Percentiles rank a stretch among this genome's conserved stretches.
These are phyloP conservation scores for Lithophane socia DNA, from an alignment of 2,888 invertebrate genomes.

Conservation along the genomic window DNA sequence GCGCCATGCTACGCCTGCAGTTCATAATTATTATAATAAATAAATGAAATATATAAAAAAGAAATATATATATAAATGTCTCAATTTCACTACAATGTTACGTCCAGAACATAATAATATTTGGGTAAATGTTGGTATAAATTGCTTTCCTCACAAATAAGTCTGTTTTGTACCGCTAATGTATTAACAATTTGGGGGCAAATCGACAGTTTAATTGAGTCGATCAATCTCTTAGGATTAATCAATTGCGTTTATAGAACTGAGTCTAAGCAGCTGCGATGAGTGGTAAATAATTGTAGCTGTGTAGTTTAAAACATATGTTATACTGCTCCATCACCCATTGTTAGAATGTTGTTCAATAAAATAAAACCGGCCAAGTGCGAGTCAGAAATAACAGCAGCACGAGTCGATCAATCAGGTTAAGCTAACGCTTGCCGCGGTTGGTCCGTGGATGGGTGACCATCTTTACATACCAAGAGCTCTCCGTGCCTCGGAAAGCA, in stretches of 20 bases:
- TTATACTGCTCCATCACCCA: neutral
- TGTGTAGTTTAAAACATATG: neutral
- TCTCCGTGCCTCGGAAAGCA: no score
- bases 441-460: no score
- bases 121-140: neutral
- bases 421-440: no score
- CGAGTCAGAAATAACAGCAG: no score
- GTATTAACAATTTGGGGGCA: slow-evolving; percentile 7
- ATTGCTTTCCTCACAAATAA: neutral
- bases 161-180: neutral
- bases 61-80: no score
- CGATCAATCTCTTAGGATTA: slow-evolving; percentile 31
- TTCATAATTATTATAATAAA: neutral
- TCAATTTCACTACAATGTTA: neutral
- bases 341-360: slow-evolving; percentile 1
- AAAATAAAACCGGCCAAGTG: neutral
- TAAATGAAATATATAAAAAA: no score
- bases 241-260: slow-evolving; percentile 21
- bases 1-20: no score
- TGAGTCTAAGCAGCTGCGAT: slow-evolving; percentile 12
- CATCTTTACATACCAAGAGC: no score
- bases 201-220: slow-evolving; percentile 29
- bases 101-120: neutral
- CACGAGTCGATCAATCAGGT: no score
- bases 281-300: neutral